Base-by-base conservation (phyloP, 2,113 vertebrate species). In the Halichoerus grypus region DNA sequence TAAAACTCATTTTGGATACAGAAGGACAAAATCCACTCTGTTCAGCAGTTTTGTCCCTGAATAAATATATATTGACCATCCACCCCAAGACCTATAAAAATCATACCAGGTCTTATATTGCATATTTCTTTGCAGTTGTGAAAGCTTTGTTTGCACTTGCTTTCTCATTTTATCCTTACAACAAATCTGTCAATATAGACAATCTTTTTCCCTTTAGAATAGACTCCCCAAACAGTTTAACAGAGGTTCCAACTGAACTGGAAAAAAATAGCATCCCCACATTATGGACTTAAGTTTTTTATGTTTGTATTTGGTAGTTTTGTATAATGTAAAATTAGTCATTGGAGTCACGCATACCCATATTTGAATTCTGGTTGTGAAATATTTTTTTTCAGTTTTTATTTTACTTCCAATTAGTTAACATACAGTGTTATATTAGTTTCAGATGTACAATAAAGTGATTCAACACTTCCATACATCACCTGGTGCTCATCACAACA, bases 1-100 rank as follows among this genome's bases (percentile, higher is more conserved):
- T 97, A 65, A 94, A 90, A 92, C 5, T 69, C 15, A 49, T 89
- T 79, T 87, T 91, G 7, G 19, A 87, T 51, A 92, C 16, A 96
- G 49, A 97, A 89, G 4, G 18, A 95, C 74, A 55, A 83, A 82
- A 46, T 89, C 22, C 5, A 74, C 24, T 74, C 39, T 82, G 4
- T 46, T 87, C 15, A 87, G 21, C 2, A 83, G 1, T 5, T 87
- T 80, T 61, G 51, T 63, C 51, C 9, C 59, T 92, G 22, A 94
- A 39, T 5, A 67, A 72, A 55, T 79, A 82, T 49, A 2, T n/a
- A 83, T 18, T 82, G 31, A 89, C 10, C 13, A 83, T 72, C 51
- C 7, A 65, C 28, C 26, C 86, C 7, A 83, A 92, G 55, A 55
- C 8, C 42, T 69, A 22, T 39, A 87, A 90, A 87, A 77, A 67